Percentiles rank a stretch among this genome's conserved stretches.
Evolutionary conservation across 2,888 invertebrate species (phyloP).

Genomic region (Eupithecia subumbrata): DNA sequence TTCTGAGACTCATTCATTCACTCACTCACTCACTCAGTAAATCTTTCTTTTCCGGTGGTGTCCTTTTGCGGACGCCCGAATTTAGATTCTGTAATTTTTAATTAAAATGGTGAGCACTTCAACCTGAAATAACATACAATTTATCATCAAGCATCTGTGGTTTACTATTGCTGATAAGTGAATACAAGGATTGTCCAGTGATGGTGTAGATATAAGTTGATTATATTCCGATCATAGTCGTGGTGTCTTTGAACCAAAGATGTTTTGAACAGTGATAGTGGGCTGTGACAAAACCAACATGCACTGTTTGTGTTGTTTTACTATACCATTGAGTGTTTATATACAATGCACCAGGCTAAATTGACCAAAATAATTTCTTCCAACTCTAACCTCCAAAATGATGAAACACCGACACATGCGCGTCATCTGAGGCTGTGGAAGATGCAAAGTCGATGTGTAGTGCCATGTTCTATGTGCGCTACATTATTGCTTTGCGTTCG

Average conservation of each 20-base stretch:
- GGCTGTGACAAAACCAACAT: background rate
- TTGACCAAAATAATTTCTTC: background rate
- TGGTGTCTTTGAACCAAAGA: background rate
- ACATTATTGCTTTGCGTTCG: constrained; percentile 58
- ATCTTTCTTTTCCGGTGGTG: constrained; percentile 61
- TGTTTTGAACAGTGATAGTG: background rate
- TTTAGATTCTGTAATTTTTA: constrained; percentile 43
- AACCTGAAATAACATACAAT: constrained; percentile 26
- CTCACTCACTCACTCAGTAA: constrained; percentile 25
- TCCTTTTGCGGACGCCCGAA: constrained; percentile 53
- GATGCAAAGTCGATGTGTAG: constrained; percentile 57
- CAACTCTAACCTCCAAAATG: constrained; percentile 57
- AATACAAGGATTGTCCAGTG: constrained; percentile 33
- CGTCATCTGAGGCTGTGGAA: constrained; percentile 81
- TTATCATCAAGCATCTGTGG: background rate
- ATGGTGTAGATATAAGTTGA: constrained; percentile 51
- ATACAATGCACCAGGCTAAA: background rate
- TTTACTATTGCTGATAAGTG: background rate
- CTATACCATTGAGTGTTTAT: background rate
- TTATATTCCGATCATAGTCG: constrained; percentile 30
- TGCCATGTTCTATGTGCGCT: constrained; percentile 78
- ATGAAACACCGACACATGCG: constrained; percentile 83
- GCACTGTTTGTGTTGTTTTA: background rate
- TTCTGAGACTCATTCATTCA: background rate
- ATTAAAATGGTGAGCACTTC: constrained; percentile 62